phyloP scores from a whole-genome alignment of 2,797 vertebrate species.

The Helarctos malayanus region DNA sequence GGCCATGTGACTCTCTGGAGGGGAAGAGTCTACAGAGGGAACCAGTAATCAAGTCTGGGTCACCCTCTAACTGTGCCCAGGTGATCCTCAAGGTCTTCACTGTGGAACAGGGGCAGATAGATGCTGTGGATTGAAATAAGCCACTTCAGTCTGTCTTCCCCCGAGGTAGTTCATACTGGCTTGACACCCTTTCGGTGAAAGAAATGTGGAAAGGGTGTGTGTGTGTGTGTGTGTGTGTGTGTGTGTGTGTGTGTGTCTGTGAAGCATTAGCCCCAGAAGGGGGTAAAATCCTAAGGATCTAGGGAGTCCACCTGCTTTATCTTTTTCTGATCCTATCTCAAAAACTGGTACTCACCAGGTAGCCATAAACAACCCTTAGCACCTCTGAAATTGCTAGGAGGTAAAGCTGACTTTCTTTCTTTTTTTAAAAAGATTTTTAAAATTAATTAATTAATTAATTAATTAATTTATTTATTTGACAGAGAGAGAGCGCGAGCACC shows the following conservation, averaged over 20 bases:
- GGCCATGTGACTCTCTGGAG: not conserved
- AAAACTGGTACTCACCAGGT: not conserved
- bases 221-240: not conserved
- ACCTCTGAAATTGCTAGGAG: not conserved
- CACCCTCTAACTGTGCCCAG: not conserved
- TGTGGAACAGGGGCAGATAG: not conserved
- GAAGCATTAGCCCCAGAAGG: not conserved
- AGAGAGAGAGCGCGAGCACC: too few species aligned
- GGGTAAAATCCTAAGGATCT: not conserved
- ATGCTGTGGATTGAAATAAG: not conserved
- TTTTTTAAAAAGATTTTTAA: too few species aligned
- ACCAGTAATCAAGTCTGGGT: not conserved
- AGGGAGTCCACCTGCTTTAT: not conserved
- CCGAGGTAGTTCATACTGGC: not conserved
- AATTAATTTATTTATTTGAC: too few species aligned
- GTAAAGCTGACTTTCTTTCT: not conserved
- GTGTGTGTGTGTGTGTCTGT: not conserved
- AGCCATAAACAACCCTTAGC: not conserved
- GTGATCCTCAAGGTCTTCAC: not conserved
- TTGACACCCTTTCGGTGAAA: not conserved
- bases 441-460: too few species aligned
- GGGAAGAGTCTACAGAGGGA: not conserved
- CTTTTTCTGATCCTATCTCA: not conserved
- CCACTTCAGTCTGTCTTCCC: not conserved
- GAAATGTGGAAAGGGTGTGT: not conserved